These are phyloP conservation scores for Intellagama lesueurii DNA, from an alignment of 2,797 vertebrate species.

Conservation along the genomic window DNA sequence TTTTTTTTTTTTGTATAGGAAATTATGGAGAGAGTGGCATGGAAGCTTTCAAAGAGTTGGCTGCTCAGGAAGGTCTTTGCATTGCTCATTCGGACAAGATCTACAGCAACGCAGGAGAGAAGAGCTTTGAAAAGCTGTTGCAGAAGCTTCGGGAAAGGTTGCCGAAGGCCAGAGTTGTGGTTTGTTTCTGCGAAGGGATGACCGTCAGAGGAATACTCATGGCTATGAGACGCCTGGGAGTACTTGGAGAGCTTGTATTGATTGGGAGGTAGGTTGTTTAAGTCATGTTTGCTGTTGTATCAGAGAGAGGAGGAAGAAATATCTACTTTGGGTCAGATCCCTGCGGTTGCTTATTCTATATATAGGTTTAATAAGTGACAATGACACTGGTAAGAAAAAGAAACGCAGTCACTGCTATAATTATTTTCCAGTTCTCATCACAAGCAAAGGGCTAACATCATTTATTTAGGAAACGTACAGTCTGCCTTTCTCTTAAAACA, in stretches of 20 bases:
- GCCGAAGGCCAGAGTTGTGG: conserved; percentile 95
- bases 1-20: conserved; percentile 77
- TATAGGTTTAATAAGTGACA: not conserved
- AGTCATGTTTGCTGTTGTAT: not conserved
- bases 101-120: conserved; percentile 97
- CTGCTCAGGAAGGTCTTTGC: conserved; percentile 93
- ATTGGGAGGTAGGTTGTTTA: conserved; percentile 89
- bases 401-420: not conserved
- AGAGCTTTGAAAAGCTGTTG: conserved; percentile 94
- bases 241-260: conserved; percentile 92
- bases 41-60: conserved; percentile 98
- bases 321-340: not conserved
- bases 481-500: not conserved
- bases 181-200: conserved; percentile 99
- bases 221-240: conserved; percentile 93
- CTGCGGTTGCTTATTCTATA: not conserved
- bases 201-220: conserved; percentile 95
- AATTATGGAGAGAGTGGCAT: conserved; percentile 99
- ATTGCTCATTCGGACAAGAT: conserved; percentile 99
- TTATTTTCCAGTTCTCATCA: not conserved
- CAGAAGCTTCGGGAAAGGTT: conserved; percentile 93
- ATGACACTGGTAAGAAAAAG: not conserved
- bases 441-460: not conserved
- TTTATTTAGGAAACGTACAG: not conserved
- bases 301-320: fast-evolving